Evolutionary conservation across 2,113 vertebrate genomes (phyloP), one percentile per base, ranked within the genome.

Genomic region (Pelecanus crispus): DNA sequence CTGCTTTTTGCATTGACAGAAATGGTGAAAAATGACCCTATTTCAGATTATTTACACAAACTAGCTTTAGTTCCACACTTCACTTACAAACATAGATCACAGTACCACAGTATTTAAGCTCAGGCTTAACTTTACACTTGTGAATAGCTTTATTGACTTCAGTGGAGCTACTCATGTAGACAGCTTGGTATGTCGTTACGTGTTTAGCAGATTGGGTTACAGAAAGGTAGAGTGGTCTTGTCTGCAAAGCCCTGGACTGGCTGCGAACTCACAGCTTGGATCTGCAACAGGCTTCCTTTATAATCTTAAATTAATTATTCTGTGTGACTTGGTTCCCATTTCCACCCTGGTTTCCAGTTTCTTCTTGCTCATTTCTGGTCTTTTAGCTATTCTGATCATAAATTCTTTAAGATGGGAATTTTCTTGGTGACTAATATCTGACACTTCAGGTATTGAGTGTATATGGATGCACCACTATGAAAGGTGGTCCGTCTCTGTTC

Each of bases 111-210:
- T 71, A 86, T 86, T 88, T 94, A 92, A 77, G 83, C 67, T 83
- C 71, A 59, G 56, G n/a, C 79, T 96, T 94, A 94, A 92, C 50
- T 96, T 94, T 75, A 59, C 77, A 58, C 73, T 90, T 63, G 75
- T 95, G 96, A 96, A 91, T 94, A 68, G 68, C 34, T 93, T 92
- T 96, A 94, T 86, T 96, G 94, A 95, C 90, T 96, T 59, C n/a
- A 58, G 34, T 15, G 32, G 81, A 92, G 74, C 38, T 88, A 0
- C 66, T 91, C 0, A 0, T 55, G 66, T 25, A 9, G 62, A 17
- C 38, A 74, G 38, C 42, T 92, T 73, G 53, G 75, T 38, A 9
- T 40, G 62, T 72, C 3, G 4, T 70, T 55, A 47, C 2, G 11
- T 66, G 70, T 83, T 85, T 38, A 81, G 55, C 65, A 78, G 77